Percentiles rank a stretch among this genome's conserved stretches.
These are phyloP conservation scores for Byasa hedistus DNA, from an alignment of 2,888 invertebrate genomes.

Conservation along the genomic window DNA sequence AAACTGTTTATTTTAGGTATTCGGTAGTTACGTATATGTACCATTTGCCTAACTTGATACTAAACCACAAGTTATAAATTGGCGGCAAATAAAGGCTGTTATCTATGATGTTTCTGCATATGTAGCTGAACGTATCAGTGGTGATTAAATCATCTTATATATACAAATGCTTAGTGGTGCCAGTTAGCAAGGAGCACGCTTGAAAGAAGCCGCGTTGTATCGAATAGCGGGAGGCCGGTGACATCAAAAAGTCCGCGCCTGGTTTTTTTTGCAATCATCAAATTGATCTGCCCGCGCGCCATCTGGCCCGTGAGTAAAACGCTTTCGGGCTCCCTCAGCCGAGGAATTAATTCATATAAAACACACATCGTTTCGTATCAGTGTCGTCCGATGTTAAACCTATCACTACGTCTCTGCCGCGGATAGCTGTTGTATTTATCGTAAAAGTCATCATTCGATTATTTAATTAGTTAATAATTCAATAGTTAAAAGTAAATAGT, in stretches of 20 bases:
- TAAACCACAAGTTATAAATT: too few species aligned
- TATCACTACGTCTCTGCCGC: constrained; percentile 22
- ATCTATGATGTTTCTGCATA: too few species aligned
- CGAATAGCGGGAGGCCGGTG: constrained; percentile 44
- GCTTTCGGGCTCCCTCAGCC: constrained; percentile 71
- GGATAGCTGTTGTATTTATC: constrained; percentile 7
- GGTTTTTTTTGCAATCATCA: constrained; percentile 77
- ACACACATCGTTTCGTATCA: constrained; percentile 58
- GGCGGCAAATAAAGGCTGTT: too few species aligned
- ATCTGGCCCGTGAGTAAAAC: constrained; percentile 77
- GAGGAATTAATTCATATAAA: constrained; percentile 79
- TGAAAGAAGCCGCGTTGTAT: constrained; percentile 43
- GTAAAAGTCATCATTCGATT: background rate
- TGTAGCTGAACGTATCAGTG: too few species aligned
- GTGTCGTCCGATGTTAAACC: constrained; percentile 40
- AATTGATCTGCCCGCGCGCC: constrained; percentile 78
- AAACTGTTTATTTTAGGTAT: too few species aligned
- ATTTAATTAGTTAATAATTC: background rate
- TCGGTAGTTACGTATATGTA: too few species aligned
- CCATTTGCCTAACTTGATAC: too few species aligned
- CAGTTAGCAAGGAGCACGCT: constrained; percentile 44
- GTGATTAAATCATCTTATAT: constrained; percentile 20
- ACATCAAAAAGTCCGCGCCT: constrained; percentile 70
- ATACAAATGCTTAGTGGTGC: constrained; percentile 3
- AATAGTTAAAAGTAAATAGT: background rate